Evolutionary conservation across 2,797 vertebrate genomes (phyloP), one percentile per base, ranked within the genome.

Genomic region (Pterois miles): DNA sequence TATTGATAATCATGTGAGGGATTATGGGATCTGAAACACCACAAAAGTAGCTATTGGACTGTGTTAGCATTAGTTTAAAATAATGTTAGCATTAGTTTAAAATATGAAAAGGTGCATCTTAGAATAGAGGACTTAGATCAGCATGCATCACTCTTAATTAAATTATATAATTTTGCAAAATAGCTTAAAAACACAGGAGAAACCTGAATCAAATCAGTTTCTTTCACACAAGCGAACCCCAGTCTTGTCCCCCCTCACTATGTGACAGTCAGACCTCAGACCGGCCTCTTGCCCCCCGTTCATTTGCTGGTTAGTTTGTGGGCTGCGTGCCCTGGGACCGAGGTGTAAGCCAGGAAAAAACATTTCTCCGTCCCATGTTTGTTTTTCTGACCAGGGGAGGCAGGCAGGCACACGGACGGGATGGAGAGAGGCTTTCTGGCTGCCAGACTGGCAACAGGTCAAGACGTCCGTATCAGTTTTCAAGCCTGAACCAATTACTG

Each of bases 301-400:
- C 81, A 78, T 83, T 84, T 84, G 79, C 84, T 80, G 71, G 81
- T 88, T 84, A 68, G 80, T 81, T 85, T 66, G 80, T 73, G 64
- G 89, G 86, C 83, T 75, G 70, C 50, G 38, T 87, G 88, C 91
- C 83, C 76, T 84, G 86, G 83, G 87, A 92, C 85, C 70, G n/a
- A 94, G 89, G 90, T 89, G 89, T 76, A 81, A 91, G 93, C 91
- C 93, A 94, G 86, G 91, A 89, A 93, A 93, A 92, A 91, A 84
- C 75, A 91, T 88, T 83, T 91, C 83, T 91, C 73, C 65, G 0
- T 54, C 82, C 81, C 16, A 2, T 93, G 91, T 93, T 94, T 94
- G 91, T 88, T 93, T 92, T 92, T 92, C 91, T 92, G 92, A 91
- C 86, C 87, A 87, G 77, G 72, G 91, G 89, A 86, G 78, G 80